Base-by-base conservation (phyloP, 2,888 invertebrate genomes). In the Rhagonycha fulva region DNA sequence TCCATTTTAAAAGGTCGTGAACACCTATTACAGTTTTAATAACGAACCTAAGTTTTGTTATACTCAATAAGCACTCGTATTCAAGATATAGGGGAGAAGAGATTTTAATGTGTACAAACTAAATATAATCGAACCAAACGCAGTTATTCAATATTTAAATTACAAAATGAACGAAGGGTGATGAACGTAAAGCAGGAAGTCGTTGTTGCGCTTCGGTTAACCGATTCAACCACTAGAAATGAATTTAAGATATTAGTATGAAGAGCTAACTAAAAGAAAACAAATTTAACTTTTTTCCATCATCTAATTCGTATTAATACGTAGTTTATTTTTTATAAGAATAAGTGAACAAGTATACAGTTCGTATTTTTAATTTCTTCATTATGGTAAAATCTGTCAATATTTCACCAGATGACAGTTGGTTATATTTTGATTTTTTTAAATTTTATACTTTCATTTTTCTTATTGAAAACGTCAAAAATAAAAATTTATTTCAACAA, bases 61-160 rank as follows among this genome's bases (percentile, higher is more conserved):
- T 79, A 78, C 77, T 80, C 80, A 78, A 81, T 78, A 81, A 82
- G 81, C 81, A 82, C 81, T 81, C 75, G 76, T 74, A 71, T 72
- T 79, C 74, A 66, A 79, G 78, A 76, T 78, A 47, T 66, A 72
- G 75, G 78, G 75, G 72, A 76, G 73, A 75, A 72, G 79, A 75
- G 76, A 78, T 71, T 78, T 77, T 77, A 76, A 79, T 80, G 77
- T 80, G 73, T 79, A 76, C 78, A 76, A 76, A 76, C 79, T 76
- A 80, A 80, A 80, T 80, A 79, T 80, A 80, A 80, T 80, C 76
- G 77, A 76, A 80, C 76, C 76, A 80, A 80, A 80, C 79, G 80
- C 78, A 75, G 81, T 82, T 81, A 80, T 79, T 79, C 79, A 82
- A 82, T 82, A 82, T 82, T 82, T 82, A 82, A 82, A 81, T 82